Conservation (phyloP, 2,113 vertebrate species). For the Cebus imitator region DNA sequence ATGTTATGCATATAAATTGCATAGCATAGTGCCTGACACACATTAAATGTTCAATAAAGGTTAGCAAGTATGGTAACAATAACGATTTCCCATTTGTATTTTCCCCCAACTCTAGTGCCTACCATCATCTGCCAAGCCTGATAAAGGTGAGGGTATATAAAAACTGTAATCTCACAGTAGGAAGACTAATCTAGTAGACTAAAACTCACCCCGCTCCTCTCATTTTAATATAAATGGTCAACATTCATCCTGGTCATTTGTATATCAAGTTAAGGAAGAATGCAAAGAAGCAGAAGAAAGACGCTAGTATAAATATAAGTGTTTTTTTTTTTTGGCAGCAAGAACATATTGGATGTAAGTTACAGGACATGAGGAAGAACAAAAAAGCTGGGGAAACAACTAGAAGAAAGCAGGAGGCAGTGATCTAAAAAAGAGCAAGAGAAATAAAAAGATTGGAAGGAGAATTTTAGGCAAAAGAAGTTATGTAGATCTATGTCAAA, state of each 20-base stretch:
- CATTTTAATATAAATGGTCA: neutral
- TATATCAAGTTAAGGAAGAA: constrained; percentile 27
- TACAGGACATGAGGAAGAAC: constrained; percentile 2
- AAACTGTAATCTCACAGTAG: neutral
- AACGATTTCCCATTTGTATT: neutral
- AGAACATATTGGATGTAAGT: constrained; percentile 24
- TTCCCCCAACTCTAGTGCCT: neutral
- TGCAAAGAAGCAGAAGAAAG: constrained; percentile 55
- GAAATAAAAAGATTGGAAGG: constrained; percentile 36
- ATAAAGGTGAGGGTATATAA: neutral
- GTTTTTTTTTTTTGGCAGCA: neutral
- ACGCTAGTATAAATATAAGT: neutral
- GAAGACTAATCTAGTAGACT: neutral
- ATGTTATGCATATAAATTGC: neutral
- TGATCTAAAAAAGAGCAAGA: constrained; percentile 55
- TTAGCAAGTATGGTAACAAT: neutral
- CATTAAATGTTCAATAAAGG: neutral
- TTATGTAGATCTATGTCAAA: constrained; percentile 15
- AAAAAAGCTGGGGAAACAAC: constrained; percentile 12
- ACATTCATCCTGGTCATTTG: neutral
- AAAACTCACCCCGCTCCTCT: neutral
- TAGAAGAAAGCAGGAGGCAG: constrained; percentile 40
- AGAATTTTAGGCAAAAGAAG: constrained; percentile 42
- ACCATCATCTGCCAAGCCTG: neutral
- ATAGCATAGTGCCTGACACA: neutral